A percentile compares a stretch with the other conserved stretches of the same genome.
Evolutionary conservation across 2,797 vertebrate genomes (phyloP).

Genomic region (Enteromius trimaculatus): DNA sequence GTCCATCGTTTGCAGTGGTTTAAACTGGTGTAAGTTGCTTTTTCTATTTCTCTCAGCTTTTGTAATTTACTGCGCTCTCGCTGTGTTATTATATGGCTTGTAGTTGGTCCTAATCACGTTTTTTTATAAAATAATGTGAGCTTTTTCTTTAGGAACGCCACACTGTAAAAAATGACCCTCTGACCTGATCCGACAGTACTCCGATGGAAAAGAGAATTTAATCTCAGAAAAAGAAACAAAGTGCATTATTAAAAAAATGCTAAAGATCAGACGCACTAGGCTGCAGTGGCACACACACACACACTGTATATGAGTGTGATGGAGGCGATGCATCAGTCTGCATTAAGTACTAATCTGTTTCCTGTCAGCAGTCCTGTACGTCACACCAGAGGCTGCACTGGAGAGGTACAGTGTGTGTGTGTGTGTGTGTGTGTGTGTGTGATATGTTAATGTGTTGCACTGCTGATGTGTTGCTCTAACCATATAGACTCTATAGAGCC

Average conservation of each 20-base stretch:
- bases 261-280: background rate
- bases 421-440: slow-evolving; percentile 30
- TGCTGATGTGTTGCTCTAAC: slow-evolving; percentile 7
- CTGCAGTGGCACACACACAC: background rate
- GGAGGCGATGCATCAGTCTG: slow-evolving; percentile 23
- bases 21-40: background rate
- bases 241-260: slow-evolving; percentile 61
- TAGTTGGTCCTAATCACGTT: slow-evolving; percentile 73
- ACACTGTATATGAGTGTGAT: background rate
- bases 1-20: background rate
- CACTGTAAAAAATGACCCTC: slow-evolving; percentile 72
- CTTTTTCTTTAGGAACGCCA: slow-evolving; percentile 67
- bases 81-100: background rate
- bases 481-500: background rate
- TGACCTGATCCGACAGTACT: slow-evolving; percentile 71
- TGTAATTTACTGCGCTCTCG: background rate
- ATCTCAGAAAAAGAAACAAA: slow-evolving; percentile 63
- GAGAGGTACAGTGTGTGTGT: background rate
- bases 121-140: slow-evolving; percentile 66
- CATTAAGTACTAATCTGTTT: slow-evolving; percentile 41
- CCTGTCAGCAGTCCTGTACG: slow-evolving; percentile 14
- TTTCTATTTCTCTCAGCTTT: slow-evolving; percentile 13
- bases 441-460: slow-evolving; percentile 9
- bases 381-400: background rate
- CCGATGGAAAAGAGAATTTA: slow-evolving; percentile 73